Percentiles rank a stretch among this genome's conserved stretches.
Conservation (phyloP, 2,888 invertebrate species). For the Dendrolimus pini region DNA sequence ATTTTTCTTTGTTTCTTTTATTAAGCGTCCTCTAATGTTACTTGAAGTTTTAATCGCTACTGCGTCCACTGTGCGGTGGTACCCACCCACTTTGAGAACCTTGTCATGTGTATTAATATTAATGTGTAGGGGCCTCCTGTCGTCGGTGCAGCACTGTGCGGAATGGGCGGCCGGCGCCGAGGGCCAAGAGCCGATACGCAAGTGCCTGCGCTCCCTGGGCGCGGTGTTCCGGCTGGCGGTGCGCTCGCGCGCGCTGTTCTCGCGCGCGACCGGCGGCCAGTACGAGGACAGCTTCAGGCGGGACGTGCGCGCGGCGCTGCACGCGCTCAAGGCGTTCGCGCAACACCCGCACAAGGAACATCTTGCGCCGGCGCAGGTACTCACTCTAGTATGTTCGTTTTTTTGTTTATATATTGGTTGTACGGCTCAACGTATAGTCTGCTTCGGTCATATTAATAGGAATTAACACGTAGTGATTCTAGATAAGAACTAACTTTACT, state of each 20-base stretch:
- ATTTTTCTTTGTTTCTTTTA: too few relatives aligned
- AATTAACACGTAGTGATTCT: too few relatives aligned
- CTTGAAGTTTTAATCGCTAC: too few relatives aligned
- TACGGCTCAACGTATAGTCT: too few relatives aligned
- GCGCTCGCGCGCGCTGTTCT: conserved; percentile 89
- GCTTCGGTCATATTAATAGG: too few relatives aligned
- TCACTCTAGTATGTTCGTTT: not conserved
- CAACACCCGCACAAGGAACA: conserved; percentile 82
- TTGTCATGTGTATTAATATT: too few relatives aligned
- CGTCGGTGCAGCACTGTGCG: conserved; percentile 93
- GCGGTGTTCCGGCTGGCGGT: conserved; percentile 96
- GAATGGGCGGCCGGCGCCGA: conserved; percentile 91
- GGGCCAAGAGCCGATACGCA: conserved; percentile 92
- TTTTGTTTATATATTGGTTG: too few relatives aligned
- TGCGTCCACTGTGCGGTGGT: too few relatives aligned
- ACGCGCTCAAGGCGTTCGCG: conserved; percentile 85
- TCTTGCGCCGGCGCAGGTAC: conserved; percentile 85
- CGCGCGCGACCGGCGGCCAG: conserved; percentile 90
- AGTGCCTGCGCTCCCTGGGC: conserved; percentile 92
- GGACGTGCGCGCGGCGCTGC: conserved; percentile 88
- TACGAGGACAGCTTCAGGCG: conserved; percentile 91
- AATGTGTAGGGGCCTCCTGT: conserved; percentile 83
- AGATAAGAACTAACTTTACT: too few relatives aligned
- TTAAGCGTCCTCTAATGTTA: too few relatives aligned
- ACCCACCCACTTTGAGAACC: too few relatives aligned